phyloP scores from a whole-genome alignment of 1,140 invertebrate species.

The Polyergus mexicanus region DNA sequence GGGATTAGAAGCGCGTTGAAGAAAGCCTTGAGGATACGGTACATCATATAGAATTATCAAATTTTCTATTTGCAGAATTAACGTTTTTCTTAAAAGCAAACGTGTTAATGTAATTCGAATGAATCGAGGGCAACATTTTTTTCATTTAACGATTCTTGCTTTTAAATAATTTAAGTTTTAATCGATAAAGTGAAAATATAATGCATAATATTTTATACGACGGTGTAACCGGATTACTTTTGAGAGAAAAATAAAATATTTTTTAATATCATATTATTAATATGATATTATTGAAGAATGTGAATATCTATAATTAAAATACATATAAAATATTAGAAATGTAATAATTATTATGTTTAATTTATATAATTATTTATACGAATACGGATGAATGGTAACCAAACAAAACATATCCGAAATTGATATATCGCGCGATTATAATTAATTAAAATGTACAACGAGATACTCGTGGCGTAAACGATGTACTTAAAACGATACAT shows the following conservation, averaged over 20 bases:
- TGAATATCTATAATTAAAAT: neutral
- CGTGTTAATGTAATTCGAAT: slow-evolving; percentile 3
- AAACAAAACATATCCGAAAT: neutral
- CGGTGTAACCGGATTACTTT: neutral
- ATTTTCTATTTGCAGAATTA: slow-evolving; percentile 45
- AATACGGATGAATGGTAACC: neutral
- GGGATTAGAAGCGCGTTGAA: slow-evolving; percentile 18
- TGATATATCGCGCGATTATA: slow-evolving; percentile 21
- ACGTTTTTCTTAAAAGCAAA: slow-evolving; percentile 31
- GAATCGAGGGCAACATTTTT: neutral
- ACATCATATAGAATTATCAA: slow-evolving; percentile 48
- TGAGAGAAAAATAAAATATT: neutral
- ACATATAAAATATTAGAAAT: neutral
- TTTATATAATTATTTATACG: neutral
- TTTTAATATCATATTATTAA: too few relatives aligned
- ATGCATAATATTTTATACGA: neutral
- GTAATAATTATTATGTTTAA: neutral
- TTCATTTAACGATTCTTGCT: neutral
- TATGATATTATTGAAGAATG: neutral
- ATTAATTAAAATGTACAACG: slow-evolving; percentile 57
- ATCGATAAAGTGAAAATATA: neutral
- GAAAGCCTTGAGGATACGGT: neutral
- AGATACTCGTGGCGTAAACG: slow-evolving; percentile 41
- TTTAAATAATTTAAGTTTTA: neutral
- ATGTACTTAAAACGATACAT: slow-evolving; percentile 37